Base-by-base conservation (phyloP, 2,113 vertebrate species). In the Tamias sibiricus region DNA sequence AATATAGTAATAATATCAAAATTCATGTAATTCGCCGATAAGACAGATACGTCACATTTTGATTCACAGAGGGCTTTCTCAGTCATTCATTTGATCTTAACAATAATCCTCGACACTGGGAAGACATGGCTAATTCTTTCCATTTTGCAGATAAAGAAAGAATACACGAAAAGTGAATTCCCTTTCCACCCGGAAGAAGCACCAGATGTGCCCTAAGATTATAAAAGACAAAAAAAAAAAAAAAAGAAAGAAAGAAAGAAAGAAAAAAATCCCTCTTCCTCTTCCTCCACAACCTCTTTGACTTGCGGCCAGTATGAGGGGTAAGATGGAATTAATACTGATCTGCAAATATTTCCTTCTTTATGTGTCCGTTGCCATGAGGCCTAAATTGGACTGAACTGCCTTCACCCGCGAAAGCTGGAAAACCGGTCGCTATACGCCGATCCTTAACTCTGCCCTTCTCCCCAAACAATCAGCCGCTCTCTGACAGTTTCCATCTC, bases 301-400 rank as follows among this genome's bases (percentile, higher is more conserved):
- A 68, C 72, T 87, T 95, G 57, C 49, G 75, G 42, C 68, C 79
- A 74, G 52, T 40, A 77, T 76, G 44, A 94, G 28, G 57, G 86
- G n/a, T 30, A 96, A 91, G 52, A 97, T 64, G 83, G 40, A 93
- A 95, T 97, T 97, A 96, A 83, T 90, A 95, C 94, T 3, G 24
- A 97, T 94, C 91, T 94, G 91, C 79, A 96, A 97, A 97, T 96
- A 97, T 95, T 94, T 96, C 94, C 85, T 68, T 92, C 87, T 87
- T 57, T 96, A 95, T 86, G 59, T 97, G 97, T 96, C 71, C 89
- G 17, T 90, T 97, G 95, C 94, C 57, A 57, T 57, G 32, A 69
- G 95, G 96, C 83, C 84, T 96, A 97, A 97, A 97, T 97, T 96
- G 96, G 32, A 93, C 75, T 89, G 90, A 96, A 97, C 95, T 94